These are phyloP conservation scores for Bettongia penicillata DNA, from an alignment of 2,113 vertebrate species.

Conservation along the genomic window DNA sequence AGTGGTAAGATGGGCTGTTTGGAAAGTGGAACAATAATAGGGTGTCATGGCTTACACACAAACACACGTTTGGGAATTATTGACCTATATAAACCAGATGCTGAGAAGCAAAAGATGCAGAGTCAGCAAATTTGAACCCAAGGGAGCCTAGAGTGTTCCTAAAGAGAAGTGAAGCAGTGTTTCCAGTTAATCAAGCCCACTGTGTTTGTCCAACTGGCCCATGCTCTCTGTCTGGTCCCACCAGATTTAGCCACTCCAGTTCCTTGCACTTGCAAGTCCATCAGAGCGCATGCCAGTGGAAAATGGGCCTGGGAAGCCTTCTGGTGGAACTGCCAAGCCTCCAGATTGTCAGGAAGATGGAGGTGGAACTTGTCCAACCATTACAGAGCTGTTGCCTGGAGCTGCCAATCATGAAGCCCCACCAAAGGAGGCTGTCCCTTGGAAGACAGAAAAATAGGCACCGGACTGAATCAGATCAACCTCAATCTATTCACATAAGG, in stretches of 20 bases:
- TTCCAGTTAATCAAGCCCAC: conserved; percentile 45
- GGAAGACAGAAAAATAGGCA: background rate
- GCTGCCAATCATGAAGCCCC: background rate
- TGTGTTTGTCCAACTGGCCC: background rate
- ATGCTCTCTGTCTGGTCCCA: background rate
- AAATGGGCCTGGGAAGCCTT: background rate
- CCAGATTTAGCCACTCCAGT: background rate
- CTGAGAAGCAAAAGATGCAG: conserved; percentile 52
- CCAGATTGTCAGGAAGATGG: background rate
- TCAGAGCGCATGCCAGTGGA: background rate
- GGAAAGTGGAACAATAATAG: conserved; percentile 42
- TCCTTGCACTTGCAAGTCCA: background rate
- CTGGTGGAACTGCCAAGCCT: background rate
- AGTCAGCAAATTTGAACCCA: background rate
- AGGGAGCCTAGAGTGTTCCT: conserved; percentile 23
- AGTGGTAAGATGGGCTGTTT: background rate
- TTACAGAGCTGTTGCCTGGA: background rate
- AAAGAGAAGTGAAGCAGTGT: background rate
- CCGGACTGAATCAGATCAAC: background rate
- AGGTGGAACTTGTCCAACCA: background rate
- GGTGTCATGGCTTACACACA: background rate
- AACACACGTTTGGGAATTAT: conserved; percentile 15
- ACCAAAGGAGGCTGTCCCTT: background rate
- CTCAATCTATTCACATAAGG: background rate
- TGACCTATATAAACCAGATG: conserved; percentile 69